These are phyloP conservation scores for Mastomys natalensis DNA, from an alignment of 2,113 vertebrate species.

Conservation along the genomic window DNA sequence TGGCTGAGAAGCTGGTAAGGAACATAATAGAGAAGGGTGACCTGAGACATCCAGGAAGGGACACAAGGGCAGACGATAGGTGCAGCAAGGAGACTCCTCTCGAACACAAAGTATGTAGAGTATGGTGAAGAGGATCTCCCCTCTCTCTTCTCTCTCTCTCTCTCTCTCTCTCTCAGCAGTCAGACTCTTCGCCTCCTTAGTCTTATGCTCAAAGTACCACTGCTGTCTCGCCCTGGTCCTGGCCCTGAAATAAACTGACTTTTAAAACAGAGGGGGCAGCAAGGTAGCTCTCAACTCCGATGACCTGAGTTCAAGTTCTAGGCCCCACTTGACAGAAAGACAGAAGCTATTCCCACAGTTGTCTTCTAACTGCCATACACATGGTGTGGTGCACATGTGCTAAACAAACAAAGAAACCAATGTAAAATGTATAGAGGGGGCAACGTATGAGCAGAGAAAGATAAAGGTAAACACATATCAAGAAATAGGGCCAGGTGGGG, in stretches of 20 bases:
- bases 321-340: background rate
- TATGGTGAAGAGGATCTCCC: background rate
- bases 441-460: background rate
- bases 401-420: background rate
- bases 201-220: background rate
- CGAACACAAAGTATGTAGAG: background rate
- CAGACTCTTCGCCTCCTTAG: background rate
- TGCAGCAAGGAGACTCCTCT: background rate
- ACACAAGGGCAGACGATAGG: background rate
- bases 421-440: background rate
- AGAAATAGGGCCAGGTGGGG: background rate
- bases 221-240: background rate
- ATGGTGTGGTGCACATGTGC: background rate
- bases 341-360: background rate
- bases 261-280: background rate
- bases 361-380: background rate
- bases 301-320: background rate
- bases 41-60: background rate
- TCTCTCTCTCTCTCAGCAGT: background rate
- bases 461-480: background rate
- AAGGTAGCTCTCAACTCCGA: background rate
- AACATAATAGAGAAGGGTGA: background rate
- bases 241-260: background rate
- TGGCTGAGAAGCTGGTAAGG: background rate
- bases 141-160: background rate